A percentile compares a stretch with the other conserved stretches of the same genome.
Conservation (phyloP, 2,113 vertebrate genomes). For the Naja naja region DNA sequence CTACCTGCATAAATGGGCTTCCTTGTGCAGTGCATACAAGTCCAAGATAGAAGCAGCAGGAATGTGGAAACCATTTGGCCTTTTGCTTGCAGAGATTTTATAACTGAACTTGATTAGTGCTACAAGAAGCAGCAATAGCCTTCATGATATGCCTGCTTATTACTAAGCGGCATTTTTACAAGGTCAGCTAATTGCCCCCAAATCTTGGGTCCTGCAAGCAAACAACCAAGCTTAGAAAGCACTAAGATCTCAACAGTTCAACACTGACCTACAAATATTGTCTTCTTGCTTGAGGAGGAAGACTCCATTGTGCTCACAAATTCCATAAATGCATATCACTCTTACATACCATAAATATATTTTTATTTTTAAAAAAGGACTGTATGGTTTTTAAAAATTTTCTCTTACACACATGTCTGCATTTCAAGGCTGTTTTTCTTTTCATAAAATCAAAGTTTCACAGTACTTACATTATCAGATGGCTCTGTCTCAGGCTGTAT, state of each 20-base stretch:
- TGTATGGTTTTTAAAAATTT: neutral
- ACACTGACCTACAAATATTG: neutral
- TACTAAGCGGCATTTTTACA: too few relatives aligned
- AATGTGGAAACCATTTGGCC: neutral
- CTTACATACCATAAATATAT: neutral
- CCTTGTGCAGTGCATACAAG: neutral
- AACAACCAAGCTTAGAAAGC: neutral
- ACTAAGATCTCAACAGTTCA: neutral
- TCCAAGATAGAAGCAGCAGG: neutral
- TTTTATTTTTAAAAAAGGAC: neutral
- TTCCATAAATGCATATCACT: neutral
- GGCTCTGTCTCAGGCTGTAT: slow-evolving; percentile 50
- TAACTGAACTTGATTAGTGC: neutral
- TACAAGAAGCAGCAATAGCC: neutral
- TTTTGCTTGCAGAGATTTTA: neutral
- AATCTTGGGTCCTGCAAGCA: too few relatives aligned
- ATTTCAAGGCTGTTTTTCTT: neutral
- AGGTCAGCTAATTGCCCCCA: too few relatives aligned
- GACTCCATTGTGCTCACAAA: neutral
- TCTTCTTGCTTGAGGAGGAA: neutral
- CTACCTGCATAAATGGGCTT: neutral
- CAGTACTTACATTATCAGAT: slow-evolving; percentile 74
- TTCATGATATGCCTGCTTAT: too few relatives aligned
- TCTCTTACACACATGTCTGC: too few relatives aligned
- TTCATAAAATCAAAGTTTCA: neutral